phyloP scores from a whole-genome alignment of 2,113 vertebrate species.

The Syngnathus typhle region DNA sequence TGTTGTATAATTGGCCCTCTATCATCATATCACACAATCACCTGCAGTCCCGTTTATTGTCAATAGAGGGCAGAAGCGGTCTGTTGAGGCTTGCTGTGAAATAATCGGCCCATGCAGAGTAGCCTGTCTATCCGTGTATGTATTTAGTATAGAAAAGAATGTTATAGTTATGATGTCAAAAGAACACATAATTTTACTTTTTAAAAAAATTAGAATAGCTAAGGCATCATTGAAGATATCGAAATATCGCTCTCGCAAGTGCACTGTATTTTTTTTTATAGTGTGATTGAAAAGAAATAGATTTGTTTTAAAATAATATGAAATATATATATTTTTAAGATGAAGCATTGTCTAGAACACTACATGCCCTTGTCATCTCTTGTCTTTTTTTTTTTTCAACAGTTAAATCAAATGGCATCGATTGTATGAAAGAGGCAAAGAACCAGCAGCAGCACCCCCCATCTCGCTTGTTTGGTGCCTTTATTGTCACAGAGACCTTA shows the following conservation, averaged over 20 bases:
- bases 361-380: slow-evolving; percentile 11
- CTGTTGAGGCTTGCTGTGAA: slow-evolving; percentile 40
- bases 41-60: slow-evolving; percentile 44
- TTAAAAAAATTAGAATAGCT: slow-evolving; percentile 5
- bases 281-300: not conserved
- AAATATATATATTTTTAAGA: not conserved
- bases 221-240: not conserved
- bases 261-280: not conserved
- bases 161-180: not conserved
- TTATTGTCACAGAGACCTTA: slow-evolving; percentile 66
- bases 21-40: not conserved
- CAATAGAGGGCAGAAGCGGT: slow-evolving; percentile 87
- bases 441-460: slow-evolving; percentile 10
- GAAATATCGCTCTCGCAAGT: not conserved
- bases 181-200: not conserved
- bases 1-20: not conserved
- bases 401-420: slow-evolving; percentile 48
- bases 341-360: not conserved
- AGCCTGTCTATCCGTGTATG: not conserved
- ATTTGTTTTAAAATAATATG: no score
- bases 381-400: slow-evolving; percentile 9
- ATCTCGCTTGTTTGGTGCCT: slow-evolving; percentile 49
- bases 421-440: slow-evolving; percentile 48
- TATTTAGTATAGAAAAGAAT: not conserved
- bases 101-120: slow-evolving; percentile 14